Evolutionary conservation across 2,888 invertebrate genomes (phyloP).

Genomic region (Idaea dimidiata): DNA sequence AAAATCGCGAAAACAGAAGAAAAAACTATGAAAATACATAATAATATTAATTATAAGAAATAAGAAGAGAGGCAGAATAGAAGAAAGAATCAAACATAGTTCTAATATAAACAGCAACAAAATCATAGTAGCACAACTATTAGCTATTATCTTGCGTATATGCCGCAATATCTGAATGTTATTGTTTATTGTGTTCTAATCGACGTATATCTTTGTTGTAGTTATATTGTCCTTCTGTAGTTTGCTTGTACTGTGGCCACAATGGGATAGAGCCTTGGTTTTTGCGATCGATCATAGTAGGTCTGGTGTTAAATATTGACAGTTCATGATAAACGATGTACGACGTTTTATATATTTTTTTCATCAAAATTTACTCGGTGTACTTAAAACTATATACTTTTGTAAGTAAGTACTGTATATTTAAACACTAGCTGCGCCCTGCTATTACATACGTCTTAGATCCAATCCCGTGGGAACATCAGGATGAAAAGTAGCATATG

Average conservation of each 20-base stretch:
- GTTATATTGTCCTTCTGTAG: constrained; percentile 48
- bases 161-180: constrained; percentile 66
- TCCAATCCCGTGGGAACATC: no score
- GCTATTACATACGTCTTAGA: no score
- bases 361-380: neutral
- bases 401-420: no score
- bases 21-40: no score
- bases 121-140: constrained; percentile 51
- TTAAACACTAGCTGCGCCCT: no score
- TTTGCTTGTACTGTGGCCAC: constrained; percentile 36
- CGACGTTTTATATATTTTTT: neutral
- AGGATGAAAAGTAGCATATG: no score
- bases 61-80: no score
- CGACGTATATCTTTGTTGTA: constrained; percentile 58
- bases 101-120: constrained; percentile 42
- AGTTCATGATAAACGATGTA: neutral
- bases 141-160: constrained; percentile 44
- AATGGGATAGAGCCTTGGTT: constrained; percentile 65
- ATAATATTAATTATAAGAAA: no score
- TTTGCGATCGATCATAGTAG: constrained; percentile 43
- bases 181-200: constrained; percentile 80
- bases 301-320: neutral
- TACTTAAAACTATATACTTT: neutral
- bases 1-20: no score
- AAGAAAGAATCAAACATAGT: constrained; percentile 24